A percentile compares a stretch with the other conserved stretches of the same genome.
Conservation (phyloP, 2,113 vertebrate genomes). For the Mustela lutreola region DNA sequence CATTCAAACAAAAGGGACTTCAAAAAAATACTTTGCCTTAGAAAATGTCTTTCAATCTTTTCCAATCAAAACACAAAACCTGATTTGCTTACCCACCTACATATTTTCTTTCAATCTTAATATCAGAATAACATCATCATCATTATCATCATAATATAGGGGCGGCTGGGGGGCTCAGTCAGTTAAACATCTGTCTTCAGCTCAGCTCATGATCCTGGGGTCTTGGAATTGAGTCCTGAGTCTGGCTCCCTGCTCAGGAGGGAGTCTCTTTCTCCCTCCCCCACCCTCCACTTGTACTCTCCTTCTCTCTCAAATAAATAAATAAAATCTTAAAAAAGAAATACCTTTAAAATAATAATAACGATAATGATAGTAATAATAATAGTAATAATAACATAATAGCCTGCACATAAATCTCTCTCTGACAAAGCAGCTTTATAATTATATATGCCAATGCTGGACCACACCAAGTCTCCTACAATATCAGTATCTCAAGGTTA, state of each 20-base stretch:
- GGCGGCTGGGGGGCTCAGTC: too few species aligned
- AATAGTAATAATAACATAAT: neutral
- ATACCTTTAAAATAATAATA: too few species aligned
- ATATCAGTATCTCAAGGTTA: constrained; percentile 57
- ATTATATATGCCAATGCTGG: constrained; percentile 11
- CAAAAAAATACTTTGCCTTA: constrained; percentile 58
- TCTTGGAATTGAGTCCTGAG: too few species aligned
- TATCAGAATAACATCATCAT: constrained; percentile 7
- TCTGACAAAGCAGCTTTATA: constrained; percentile 1
- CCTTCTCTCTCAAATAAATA: neutral
- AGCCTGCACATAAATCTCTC: constrained; percentile 29
- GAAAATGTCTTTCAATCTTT: constrained; percentile 63
- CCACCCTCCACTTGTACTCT: too few species aligned
- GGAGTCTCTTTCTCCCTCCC: too few species aligned
- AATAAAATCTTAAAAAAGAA: neutral
- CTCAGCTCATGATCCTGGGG: too few species aligned
- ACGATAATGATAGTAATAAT: too few species aligned
- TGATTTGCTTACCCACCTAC: constrained; percentile 67
- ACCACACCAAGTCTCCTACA: constrained; percentile 13
- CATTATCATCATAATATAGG: neutral
- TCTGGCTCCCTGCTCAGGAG: too few species aligned
- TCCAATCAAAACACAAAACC: constrained; percentile 54
- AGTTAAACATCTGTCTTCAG: too few species aligned
- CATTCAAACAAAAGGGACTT: constrained; percentile 69
- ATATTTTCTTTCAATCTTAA: constrained; percentile 46